Base-by-base conservation (phyloP, 2,113 vertebrate species). In the Pomatostomus ruficeps region DNA sequence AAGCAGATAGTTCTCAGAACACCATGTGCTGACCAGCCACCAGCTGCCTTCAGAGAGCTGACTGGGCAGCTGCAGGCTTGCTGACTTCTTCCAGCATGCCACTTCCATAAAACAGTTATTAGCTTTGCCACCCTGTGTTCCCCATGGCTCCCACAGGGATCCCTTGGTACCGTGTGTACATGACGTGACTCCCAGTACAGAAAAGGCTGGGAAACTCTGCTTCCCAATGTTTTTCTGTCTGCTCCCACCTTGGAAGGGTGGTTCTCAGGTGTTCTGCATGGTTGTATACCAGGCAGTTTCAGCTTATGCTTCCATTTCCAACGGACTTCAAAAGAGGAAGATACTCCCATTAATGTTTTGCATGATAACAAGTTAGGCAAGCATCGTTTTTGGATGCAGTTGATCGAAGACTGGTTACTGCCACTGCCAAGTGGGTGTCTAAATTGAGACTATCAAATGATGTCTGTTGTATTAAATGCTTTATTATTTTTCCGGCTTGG, bases 401-500 rank as follows among this genome's bases (percentile, higher is more conserved):
- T 77, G 88, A 80, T 95, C 90, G 92, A 88, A 93, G 88, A 88
- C 79, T 96, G 65, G 65, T 94, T 92, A 63, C 24, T 96, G 72
- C 76, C 73, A 65, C 68, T 92, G 95, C 93, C 93, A 96, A 96
- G 85, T 88, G 79, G 82, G 91, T 0, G 88, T 96, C 92, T 61
- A 48, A 83, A 85, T 46, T 96, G 90, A 88, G 90, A 94, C 93
- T 96, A 90, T 96, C 92, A 93, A 93, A 90, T 91, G 18, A 88
- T 94, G 88, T 94, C 92, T 96, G 93, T 83, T 96, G 75, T 96
- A 86, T 90, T 96, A 94, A 92, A 90, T 8, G 57, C 79, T 91
- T 94, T 94, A 88, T 93, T 96, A 75, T 81, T 95, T 92, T 96
- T 96, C 90, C 82, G 92, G 79, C 92, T 96, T 91, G 93, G 95